A percentile compares a stretch with the other conserved stretches of the same genome.
phyloP scores from a whole-genome alignment of 30 jellyfish, hydroid and myxozoan species.

The Hydra vulgaris region DNA sequence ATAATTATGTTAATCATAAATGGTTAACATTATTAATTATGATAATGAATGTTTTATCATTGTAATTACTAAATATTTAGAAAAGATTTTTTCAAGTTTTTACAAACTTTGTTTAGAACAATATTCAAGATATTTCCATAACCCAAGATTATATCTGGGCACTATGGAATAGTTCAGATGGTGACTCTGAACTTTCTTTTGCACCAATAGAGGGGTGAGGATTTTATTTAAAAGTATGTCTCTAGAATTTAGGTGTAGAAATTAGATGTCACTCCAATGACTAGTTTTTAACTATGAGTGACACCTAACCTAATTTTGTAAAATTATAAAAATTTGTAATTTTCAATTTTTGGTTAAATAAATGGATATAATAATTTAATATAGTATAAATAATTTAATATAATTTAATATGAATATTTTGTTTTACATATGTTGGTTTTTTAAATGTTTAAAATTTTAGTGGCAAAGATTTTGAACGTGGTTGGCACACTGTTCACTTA shows the following conservation, averaged over 20 bases:
- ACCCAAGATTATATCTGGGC: slow-evolving; percentile 61
- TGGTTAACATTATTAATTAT: too few relatives aligned
- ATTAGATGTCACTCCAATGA: too few relatives aligned
- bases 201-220: slow-evolving; percentile 67
- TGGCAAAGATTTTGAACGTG: slow-evolving; percentile 23
- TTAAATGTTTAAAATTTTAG: not conserved
- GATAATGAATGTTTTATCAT: too few relatives aligned
- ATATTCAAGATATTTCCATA: slow-evolving; percentile 43
- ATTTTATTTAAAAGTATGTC: not conserved
- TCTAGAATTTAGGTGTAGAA: not conserved
- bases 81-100: not conserved
- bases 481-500: slow-evolving; percentile 23
- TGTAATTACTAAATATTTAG: too few relatives aligned
- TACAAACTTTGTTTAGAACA: slow-evolving; percentile 29
- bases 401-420: too few relatives aligned
- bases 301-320: too few relatives aligned
- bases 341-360: too few relatives aligned
- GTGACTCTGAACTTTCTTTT: slow-evolving; percentile 37
- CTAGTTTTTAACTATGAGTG: too few relatives aligned
- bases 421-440: not conserved
- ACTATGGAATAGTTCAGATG: slow-evolving; percentile 62
- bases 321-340: too few relatives aligned
- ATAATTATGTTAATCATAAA: too few relatives aligned
- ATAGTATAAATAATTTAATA: too few relatives aligned
- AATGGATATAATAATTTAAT: too few relatives aligned